phyloP scores from a whole-genome alignment of 2,113 vertebrate species.

The Thunnus maccoyii region DNA sequence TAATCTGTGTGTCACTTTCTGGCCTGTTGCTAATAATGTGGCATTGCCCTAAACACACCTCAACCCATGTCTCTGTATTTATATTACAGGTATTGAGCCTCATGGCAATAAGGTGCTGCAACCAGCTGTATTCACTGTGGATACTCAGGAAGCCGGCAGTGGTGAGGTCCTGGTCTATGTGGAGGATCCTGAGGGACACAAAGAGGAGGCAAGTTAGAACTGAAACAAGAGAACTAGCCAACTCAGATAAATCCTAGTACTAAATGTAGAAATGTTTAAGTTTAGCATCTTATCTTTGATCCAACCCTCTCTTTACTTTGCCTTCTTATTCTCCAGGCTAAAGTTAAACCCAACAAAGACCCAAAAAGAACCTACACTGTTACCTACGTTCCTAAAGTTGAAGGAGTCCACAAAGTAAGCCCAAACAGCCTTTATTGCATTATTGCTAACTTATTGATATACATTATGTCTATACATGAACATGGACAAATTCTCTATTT shows the following conservation, averaged over 20 bases:
- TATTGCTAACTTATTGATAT: background rate
- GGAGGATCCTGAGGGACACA: conserved; percentile 96
- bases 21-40: background rate
- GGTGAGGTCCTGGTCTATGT: conserved; percentile 96
- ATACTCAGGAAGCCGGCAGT: conserved; percentile 90
- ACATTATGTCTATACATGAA: background rate
- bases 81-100: conserved; percentile 90
- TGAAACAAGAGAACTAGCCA: background rate
- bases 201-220: conserved; percentile 88
- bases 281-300: background rate
- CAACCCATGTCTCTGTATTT: conserved; percentile 1
- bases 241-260: background rate
- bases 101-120: conserved; percentile 93
- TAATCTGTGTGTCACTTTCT: background rate
- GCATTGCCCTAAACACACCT: background rate
- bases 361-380: conserved; percentile 92
- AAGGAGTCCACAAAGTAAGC: conserved; percentile 94
- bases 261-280: background rate
- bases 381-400: conserved; percentile 94
- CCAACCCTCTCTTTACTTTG: background rate
- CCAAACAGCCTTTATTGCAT: background rate
- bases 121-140: conserved; percentile 93
- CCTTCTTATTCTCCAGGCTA: conserved; percentile 84
- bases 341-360: conserved; percentile 94
- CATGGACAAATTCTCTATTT: background rate